Evolutionary conservation across 2,888 invertebrate species (phyloP).

Genomic region (Eupithecia vulgata): DNA sequence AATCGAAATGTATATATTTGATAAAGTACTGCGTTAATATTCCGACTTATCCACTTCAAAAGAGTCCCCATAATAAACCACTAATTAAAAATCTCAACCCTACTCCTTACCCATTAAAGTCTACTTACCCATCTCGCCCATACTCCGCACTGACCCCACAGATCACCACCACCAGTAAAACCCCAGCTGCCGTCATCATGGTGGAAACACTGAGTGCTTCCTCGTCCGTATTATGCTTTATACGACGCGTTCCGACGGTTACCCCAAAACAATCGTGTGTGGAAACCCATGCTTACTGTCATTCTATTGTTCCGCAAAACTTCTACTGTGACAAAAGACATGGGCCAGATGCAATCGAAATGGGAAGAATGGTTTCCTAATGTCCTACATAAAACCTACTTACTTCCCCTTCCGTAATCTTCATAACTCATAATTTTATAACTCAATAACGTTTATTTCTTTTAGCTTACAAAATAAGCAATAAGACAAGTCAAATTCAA

Average conservation of each 20-base stretch:
- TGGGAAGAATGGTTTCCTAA: constrained; percentile 55
- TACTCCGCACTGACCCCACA: constrained; percentile 61
- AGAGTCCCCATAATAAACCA: neutral
- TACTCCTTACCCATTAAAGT: neutral
- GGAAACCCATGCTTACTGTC: constrained; percentile 59
- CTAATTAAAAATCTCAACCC: neutral
- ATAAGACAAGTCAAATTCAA: no score
- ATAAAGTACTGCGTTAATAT: no score
- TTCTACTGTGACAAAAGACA: constrained; percentile 61
- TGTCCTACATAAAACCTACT: neutral
- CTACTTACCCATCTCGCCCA: constrained; percentile 71
- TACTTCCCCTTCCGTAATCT: neutral
- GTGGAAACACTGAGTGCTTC: constrained; percentile 62
- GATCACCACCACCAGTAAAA: constrained; percentile 49
- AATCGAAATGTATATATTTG: no score
- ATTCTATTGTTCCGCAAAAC: constrained; percentile 69
- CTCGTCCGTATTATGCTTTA: constrained; percentile 68
- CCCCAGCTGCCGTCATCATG: constrained; percentile 60
- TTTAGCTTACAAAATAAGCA: no score
- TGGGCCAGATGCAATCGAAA: constrained; percentile 60
- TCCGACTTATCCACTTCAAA: neutral
- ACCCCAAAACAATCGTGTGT: constrained; percentile 74
- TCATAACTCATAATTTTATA: neutral
- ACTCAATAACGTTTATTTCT: no score
- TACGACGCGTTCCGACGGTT: constrained; percentile 75